Base-by-base conservation (phyloP, 2,113 vertebrate species). In the Emydura subglobosa region DNA sequence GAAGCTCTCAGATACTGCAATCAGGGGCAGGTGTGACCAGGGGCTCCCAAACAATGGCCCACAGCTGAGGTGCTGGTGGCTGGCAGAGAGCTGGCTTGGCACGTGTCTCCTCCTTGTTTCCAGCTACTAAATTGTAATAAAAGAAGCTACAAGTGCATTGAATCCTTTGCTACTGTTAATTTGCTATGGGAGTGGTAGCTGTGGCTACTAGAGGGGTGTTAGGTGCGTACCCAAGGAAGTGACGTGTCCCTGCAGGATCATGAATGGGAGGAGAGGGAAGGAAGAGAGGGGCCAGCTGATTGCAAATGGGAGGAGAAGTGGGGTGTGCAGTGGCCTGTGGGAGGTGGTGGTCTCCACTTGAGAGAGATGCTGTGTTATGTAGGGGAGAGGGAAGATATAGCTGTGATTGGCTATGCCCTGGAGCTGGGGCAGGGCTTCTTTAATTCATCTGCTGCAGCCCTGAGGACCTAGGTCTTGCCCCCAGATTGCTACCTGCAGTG, bases 401-500 rank as follows among this genome's bases (percentile, higher is more conserved):
- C 68, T 74, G 68, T 39, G 39, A 74, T 9, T 65, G 68, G 68
- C n/a, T 74, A 25, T 42, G n/a, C 10, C 39, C 5, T 24, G 34
- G 10, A 22, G 72, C 21, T 10, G 22, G n/a, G 72, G 22, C 8
- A 19, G 22, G 8, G 19, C 39, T 5, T 74, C 39, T 39, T 42
- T 42, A 74, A 42, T 21, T 74, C 72, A 74, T 25, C 72, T 74
- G 72, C 22, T 42, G 72, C 42, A 39, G 50, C 50, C 34, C 53
- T 27, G 5, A 54, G 39, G 80, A 55, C 24, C 34, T 25, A 42
- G 47, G 13, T 90, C 54, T 51, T 42, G 0, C 10, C 47, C 59
- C n/a, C 42, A 50, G 59, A 34, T 21, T 42, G 12, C 31, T 90
- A 16, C 19, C 80, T 85, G 0, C 1, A 3, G 0, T 83, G 25